phyloP scores from a whole-genome alignment of 2,797 vertebrate species.

The Neosilurus mollespiculum region DNA sequence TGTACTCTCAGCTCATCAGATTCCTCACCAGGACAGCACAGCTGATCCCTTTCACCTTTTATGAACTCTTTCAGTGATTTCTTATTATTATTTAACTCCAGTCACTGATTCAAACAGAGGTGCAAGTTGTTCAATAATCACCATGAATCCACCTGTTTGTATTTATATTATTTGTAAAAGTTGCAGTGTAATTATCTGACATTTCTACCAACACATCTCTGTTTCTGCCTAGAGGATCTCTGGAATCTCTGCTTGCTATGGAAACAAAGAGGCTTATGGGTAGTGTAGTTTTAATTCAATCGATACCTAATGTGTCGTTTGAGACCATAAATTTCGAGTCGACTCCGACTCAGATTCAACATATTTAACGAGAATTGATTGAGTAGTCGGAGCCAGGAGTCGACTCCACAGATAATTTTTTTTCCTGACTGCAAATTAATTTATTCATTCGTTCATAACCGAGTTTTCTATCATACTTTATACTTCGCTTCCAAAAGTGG shows the following conservation, averaged over 20 bases:
- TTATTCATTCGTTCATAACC: background rate
- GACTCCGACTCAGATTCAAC: background rate
- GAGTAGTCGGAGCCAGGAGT: background rate
- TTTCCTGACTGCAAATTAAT: background rate
- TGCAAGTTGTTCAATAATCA: conserved; percentile 5
- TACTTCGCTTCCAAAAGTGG: background rate
- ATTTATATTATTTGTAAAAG: background rate
- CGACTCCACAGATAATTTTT: background rate
- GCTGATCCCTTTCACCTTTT: conserved; percentile 62
- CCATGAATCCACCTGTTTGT: background rate
- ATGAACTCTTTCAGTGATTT: conserved; percentile 63
- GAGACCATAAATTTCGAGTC: background rate
- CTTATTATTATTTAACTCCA: conserved; percentile 59
- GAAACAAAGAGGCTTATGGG: conserved; percentile 46
- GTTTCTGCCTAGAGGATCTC: too few relatives aligned
- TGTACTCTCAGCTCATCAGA: conserved; percentile 64
- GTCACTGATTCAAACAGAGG: conserved; percentile 59
- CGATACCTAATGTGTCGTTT: background rate
- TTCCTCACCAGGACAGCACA: conserved; percentile 59
- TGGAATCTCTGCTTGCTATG: conserved; percentile 44
- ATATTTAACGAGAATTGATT: background rate
- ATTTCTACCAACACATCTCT: background rate
- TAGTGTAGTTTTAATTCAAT: conserved; percentile 1
- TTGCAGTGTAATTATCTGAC: background rate
- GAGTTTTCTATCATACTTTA: background rate